Conservation (phyloP, 2,797 vertebrate species). For the Rhinoraja longicauda region DNA sequence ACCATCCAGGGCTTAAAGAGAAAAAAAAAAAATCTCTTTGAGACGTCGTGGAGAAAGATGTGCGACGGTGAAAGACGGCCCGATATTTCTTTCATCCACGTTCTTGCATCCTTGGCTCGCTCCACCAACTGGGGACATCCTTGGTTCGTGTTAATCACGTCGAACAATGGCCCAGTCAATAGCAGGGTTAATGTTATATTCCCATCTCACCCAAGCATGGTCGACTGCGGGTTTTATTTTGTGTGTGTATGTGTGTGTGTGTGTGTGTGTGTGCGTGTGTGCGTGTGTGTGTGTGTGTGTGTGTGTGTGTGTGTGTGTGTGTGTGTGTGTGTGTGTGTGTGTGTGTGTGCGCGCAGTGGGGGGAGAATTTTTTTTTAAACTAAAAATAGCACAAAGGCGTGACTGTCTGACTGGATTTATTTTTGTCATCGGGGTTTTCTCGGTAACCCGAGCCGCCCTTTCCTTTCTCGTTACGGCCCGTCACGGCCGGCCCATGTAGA, state of each 20-base stretch:
- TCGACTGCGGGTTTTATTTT: background rate
- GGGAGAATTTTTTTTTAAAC: no score
- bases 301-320: no score
- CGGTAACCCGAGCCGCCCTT: background rate
- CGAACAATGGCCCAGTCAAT: background rate
- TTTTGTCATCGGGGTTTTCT: background rate
- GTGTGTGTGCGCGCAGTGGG: no score
- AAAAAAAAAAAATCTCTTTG: no score
- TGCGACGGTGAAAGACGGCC: background rate
- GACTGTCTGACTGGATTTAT: background rate
- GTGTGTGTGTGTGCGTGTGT: no score
- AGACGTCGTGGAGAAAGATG: no score
- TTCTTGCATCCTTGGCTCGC: no score
- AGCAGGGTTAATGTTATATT: background rate
- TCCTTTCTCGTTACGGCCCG: background rate
- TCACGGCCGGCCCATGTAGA: background rate
- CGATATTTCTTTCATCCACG: background rate
- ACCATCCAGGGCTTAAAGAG: no score
- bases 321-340: no score
- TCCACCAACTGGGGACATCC: background rate
- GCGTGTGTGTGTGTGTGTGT: no score
- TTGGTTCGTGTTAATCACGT: background rate
- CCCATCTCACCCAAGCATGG: background rate
- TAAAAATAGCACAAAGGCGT: slow-evolving; percentile 7
- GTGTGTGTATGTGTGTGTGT: no score